Conservation (phyloP, 2,888 invertebrate genomes). For the Xylophagus ater region DNA sequence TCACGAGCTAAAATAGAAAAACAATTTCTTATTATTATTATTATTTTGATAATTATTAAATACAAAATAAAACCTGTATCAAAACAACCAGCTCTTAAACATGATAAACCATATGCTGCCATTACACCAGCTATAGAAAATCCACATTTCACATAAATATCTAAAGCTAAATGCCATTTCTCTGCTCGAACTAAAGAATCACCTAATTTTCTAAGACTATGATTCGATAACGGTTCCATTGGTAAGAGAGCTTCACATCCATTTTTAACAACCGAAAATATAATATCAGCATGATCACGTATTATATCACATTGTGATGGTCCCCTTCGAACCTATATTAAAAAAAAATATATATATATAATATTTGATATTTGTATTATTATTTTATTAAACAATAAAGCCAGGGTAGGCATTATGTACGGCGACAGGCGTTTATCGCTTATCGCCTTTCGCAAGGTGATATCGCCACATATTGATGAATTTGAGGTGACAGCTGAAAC, state of each 20-base stretch:
- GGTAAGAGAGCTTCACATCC: slow-evolving; percentile 40
- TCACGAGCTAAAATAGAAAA: slow-evolving; percentile 28
- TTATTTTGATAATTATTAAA: slow-evolving; percentile 28
- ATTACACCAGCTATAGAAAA: slow-evolving; percentile 66
- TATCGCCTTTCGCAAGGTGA: too few relatives aligned
- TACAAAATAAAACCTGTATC: slow-evolving; percentile 64
- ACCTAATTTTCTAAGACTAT: slow-evolving; percentile 57
- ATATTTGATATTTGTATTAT: not conserved
- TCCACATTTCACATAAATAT: slow-evolving; percentile 80
- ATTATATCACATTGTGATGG: slow-evolving; percentile 50
- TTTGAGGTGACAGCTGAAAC: too few relatives aligned
- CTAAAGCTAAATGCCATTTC: slow-evolving; percentile 70
- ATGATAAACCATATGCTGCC: slow-evolving; percentile 80
- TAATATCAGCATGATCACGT: slow-evolving; percentile 50
- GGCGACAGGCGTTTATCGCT: too few relatives aligned
- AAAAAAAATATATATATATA: not conserved
- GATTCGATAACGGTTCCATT: slow-evolving; percentile 33
- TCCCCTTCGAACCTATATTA: slow-evolving; percentile 33
- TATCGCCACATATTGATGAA: too few relatives aligned
- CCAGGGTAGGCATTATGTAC: not conserved
- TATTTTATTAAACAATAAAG: not conserved
- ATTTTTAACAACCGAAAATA: slow-evolving; percentile 45
- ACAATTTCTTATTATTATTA: not conserved
- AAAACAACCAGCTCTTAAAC: slow-evolving; percentile 67
- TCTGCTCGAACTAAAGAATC: slow-evolving; percentile 70